phyloP scores from a whole-genome alignment of 2,888 invertebrate genomes.

The Furcula furcula region DNA sequence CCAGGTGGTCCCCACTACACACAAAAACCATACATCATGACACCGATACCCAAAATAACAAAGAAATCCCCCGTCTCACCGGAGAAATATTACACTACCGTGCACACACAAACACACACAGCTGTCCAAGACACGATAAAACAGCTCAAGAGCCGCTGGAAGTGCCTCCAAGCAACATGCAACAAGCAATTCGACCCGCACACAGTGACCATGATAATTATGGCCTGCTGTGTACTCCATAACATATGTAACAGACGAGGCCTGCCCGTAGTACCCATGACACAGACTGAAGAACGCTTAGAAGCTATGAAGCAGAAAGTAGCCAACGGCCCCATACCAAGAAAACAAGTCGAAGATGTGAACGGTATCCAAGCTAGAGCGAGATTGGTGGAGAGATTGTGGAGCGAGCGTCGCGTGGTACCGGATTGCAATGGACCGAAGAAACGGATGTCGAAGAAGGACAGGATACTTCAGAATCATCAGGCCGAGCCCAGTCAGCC shows the following conservation, averaged over 20 bases:
- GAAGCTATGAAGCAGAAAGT: slow-evolving; percentile 73
- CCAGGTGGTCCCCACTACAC: slow-evolving; percentile 66
- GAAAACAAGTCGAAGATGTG: slow-evolving; percentile 53
- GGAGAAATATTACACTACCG: slow-evolving; percentile 63
- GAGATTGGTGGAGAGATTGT: slow-evolving; percentile 51
- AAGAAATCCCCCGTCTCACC: slow-evolving; percentile 70
- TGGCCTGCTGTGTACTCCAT: slow-evolving; percentile 64
- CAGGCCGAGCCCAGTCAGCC: slow-evolving; percentile 19
- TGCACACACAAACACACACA: slow-evolving; percentile 53
- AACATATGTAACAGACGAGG: slow-evolving; percentile 59
- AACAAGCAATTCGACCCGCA: slow-evolving; percentile 68
- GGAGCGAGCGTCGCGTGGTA: slow-evolving; percentile 55
- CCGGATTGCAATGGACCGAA: slow-evolving; percentile 52
- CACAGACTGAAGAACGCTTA: slow-evolving; percentile 60
- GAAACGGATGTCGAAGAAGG: slow-evolving; percentile 59
- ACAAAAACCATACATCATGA: slow-evolving; percentile 65
- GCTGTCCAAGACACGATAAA: slow-evolving; percentile 59
- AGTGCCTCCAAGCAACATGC: slow-evolving; percentile 67
- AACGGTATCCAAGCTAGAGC: slow-evolving; percentile 47
- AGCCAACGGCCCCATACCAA: slow-evolving; percentile 60
- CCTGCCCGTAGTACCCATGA: slow-evolving; percentile 52
- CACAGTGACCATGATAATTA: slow-evolving; percentile 57
- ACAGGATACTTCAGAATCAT: slow-evolving; percentile 36
- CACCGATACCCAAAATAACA: slow-evolving; percentile 66
- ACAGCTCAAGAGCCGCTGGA: slow-evolving; percentile 69